Evolutionary conservation across 1,140 invertebrate genomes (phyloP).

Genomic region (Diorhabda sublineata): DNA sequence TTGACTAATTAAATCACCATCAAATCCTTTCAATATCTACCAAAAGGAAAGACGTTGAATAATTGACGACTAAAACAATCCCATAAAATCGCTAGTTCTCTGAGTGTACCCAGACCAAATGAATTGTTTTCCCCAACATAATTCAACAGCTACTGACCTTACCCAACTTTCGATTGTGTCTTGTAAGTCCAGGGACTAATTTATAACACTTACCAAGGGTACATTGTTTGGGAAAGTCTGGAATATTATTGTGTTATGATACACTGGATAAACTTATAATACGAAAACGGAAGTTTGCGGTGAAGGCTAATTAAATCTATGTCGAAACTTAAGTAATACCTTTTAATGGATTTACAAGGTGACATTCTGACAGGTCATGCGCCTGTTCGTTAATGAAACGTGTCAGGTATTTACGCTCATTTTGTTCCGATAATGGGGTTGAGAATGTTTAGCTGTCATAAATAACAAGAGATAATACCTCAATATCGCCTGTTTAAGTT

Average conservation of each 20-base stretch:
- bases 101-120: no score
- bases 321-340: not conserved
- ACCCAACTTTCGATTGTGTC: not conserved
- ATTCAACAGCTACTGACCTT: conserved; percentile 2
- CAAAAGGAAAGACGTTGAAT: no score
- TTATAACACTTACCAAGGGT: not conserved
- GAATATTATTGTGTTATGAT: conserved; percentile 3
- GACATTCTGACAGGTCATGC: not conserved
- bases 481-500: no score
- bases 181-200: conserved; percentile 1
- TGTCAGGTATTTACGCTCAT: not conserved
- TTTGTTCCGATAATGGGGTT: not conserved
- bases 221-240: not conserved
- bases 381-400: not conserved
- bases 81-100: no score
- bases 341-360: conserved; percentile 3
- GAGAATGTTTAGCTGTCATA: not conserved
- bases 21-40: no score
- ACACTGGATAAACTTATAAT: not conserved
- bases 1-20: no score
- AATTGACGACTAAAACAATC: no score
- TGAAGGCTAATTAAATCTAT: not conserved
- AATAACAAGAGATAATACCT: not conserved
- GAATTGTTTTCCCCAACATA: no score
- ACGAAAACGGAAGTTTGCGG: conserved; percentile 1